A percentile compares a stretch with the other conserved stretches of the same genome.
Conservation (phyloP, 2,888 invertebrate species). For the Tuberolachnus salignus region DNA sequence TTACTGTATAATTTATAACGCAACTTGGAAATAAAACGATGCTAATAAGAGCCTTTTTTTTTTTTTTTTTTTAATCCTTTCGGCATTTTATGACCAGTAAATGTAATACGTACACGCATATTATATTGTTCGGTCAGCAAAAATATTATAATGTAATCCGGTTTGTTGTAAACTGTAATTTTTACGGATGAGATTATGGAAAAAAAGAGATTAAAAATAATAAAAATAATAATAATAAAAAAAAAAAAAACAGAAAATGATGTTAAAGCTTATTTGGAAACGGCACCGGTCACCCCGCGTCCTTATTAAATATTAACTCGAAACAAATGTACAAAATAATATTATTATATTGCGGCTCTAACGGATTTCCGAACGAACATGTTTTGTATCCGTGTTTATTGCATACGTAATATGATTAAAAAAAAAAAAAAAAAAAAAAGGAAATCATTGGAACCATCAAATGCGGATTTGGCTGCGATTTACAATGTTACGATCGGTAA, state of each 20-base stretch:
- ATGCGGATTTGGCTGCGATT: too few species aligned
- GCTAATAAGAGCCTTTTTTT: conserved; percentile 41
- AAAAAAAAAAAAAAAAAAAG: too few species aligned
- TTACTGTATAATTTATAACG: conserved; percentile 9
- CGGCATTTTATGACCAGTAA: conserved; percentile 33
- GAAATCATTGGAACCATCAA: too few species aligned
- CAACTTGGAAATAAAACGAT: conserved; percentile 27
- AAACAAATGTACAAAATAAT: not conserved
- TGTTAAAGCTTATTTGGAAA: conserved; percentile 1
- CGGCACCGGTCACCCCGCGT: too few species aligned
- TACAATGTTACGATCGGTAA: too few species aligned
- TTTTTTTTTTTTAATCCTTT: conserved; percentile 40
- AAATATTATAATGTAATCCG: conserved; percentile 21
- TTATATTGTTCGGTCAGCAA: conserved; percentile 24
- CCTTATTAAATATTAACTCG: conserved; percentile 11
- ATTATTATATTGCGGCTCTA: too few species aligned
- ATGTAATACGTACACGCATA: conserved; percentile 13
- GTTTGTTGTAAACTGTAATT: conserved; percentile 23
- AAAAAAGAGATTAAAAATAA: conserved; percentile 12
- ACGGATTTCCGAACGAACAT: too few species aligned
- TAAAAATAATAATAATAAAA: too few species aligned
- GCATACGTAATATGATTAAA: too few species aligned
- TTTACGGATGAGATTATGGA: conserved; percentile 28
- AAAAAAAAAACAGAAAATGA: not conserved
- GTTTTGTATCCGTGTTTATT: too few species aligned